Base-by-base conservation (phyloP, 2,888 invertebrate genomes). In the Sturmia bella region DNA sequence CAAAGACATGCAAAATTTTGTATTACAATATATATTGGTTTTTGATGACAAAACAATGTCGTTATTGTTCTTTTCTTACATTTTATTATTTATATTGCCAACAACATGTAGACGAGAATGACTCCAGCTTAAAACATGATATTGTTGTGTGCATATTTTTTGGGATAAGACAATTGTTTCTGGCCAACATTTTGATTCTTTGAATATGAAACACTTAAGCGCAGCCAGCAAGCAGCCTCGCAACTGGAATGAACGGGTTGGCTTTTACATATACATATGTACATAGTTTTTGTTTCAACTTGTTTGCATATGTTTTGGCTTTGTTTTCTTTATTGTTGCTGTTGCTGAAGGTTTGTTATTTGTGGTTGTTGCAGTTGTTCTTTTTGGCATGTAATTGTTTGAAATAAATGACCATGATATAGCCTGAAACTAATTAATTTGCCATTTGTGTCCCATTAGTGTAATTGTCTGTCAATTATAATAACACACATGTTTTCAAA, bases 401-500 rank as follows among this genome's bases (percentile, higher is more conserved):
- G 11, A 59, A 66, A 79, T 63, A 81, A 82, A 77, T 82, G 82
- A 78, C 82, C 82, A 78, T 74, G 78, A 75, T 78, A 82, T 79
- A 63, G 80, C 80, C 76, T 83, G 73, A 54, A 75, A 80, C 80
- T 83, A 83, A 83, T 83, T 81, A 83, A 83, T 83, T 83, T 80
- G 80, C 80, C 83, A 82, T 82, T 83, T 83, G 83, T 83, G 83
- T 83, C 83, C 83, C 77, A 83, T 83, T 83, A 83, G 80, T 73
- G 77, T 83, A 83, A 83, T 83, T 83, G 83, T 80, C 73, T 83
- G 80, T 83, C 83, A 76, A 69, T 80, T 80, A 78, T 56, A 70
- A 66, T 66, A 78, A 68, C 48, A 82, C 81, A 81, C 66, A 74
- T 12, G 17, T 11, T 50, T 13, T 1, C n/a, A 54, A 24, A 19